A percentile compares a stretch with the other conserved stretches of the same genome.
These are phyloP conservation scores for Paramisgurnus dabryanus DNA, from an alignment of 2,113 vertebrate genomes.

Conservation along the genomic window DNA sequence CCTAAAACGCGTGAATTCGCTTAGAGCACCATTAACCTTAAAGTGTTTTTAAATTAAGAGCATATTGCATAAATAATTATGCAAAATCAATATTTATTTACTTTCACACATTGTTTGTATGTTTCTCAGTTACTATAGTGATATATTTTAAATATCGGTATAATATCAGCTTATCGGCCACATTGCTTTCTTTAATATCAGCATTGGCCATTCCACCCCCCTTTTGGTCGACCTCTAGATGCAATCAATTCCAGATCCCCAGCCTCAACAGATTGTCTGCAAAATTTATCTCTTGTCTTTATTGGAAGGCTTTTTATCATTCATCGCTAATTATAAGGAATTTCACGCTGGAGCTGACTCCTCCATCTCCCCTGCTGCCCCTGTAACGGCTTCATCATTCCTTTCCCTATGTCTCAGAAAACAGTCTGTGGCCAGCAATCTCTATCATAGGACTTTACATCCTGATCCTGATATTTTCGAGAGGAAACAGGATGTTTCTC, in stretches of 20 bases:
- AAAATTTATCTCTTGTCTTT: slow-evolving; percentile 64
- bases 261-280: slow-evolving; percentile 41
- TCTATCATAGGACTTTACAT: neutral
- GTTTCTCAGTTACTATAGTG: too few species aligned
- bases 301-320: slow-evolving; percentile 71
- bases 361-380: slow-evolving; percentile 44
- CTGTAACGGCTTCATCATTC: neutral
- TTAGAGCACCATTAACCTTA: too few species aligned
- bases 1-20: too few species aligned
- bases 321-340: slow-evolving; percentile 69
- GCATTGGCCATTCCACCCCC: too few species aligned
- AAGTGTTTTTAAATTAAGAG: too few species aligned
- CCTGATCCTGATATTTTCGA: neutral
- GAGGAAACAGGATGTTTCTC: slow-evolving; percentile 15
- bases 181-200: too few species aligned
- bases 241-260: neutral
- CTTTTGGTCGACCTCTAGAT: neutral
- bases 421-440: neutral
- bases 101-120: too few species aligned
- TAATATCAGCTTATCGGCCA: too few species aligned
- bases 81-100: too few species aligned
- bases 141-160: too few species aligned
- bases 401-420: neutral
- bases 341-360: slow-evolving; percentile 51
- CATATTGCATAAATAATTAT: too few species aligned